Evolutionary conservation across 2,797 vertebrate genomes (phyloP).

Genomic region (Rhabdophis nuchalis): DNA sequence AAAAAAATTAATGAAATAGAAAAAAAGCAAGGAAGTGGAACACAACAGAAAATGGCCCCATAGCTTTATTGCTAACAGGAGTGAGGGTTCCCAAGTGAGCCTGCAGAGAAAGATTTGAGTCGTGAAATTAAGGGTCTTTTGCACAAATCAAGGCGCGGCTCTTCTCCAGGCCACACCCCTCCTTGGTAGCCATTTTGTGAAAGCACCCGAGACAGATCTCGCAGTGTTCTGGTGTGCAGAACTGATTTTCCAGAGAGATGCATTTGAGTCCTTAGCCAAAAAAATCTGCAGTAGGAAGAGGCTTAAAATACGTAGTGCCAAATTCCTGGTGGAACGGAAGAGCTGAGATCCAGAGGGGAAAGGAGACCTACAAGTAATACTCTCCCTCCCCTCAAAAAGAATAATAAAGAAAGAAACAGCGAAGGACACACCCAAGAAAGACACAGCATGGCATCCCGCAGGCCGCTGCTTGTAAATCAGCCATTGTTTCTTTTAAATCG

Average conservation of each 20-base stretch:
- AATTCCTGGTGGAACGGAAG: background rate
- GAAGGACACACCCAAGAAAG: background rate
- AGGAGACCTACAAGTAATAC: background rate
- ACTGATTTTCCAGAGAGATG: background rate
- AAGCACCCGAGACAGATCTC: background rate
- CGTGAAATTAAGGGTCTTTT: background rate
- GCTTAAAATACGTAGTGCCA: background rate
- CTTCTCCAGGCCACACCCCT: background rate
- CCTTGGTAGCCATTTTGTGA: background rate
- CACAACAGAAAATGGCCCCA: background rate
- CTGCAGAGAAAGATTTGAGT: background rate
- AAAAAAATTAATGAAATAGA: background rate
- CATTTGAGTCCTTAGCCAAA: background rate
- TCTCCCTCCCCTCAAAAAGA: too few relatives aligned
- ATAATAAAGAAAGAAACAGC: background rate
- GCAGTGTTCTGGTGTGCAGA: background rate
- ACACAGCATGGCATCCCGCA: background rate
- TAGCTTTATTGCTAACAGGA: background rate
- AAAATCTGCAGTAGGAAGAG: background rate
- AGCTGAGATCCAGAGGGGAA: background rate
- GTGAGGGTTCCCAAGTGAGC: background rate
- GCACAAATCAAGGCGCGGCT: background rate
- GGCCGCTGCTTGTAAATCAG: background rate
- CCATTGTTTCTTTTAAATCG: background rate
- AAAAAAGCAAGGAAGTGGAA: background rate